phyloP scores from a whole-genome alignment of 2,797 vertebrate species.

The Ctenopoma multispine region DNA sequence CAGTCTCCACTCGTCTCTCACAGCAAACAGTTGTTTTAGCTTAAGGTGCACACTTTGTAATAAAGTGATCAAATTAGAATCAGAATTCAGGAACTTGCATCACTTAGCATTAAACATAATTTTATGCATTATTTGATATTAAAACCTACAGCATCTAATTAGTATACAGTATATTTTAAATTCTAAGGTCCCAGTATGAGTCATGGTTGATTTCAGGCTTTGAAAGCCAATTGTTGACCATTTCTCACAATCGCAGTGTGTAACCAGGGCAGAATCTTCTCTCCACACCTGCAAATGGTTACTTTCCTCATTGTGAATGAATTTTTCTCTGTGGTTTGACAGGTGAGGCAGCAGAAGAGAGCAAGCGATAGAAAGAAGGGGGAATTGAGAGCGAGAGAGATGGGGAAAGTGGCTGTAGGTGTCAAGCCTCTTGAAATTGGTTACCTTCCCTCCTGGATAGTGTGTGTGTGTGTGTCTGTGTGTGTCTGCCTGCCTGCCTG shows the following conservation, averaged over 20 bases:
- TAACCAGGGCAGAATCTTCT: constrained; percentile 33
- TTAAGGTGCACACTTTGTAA: constrained; percentile 9
- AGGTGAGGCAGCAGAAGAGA: constrained; percentile 49
- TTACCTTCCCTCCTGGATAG: constrained; percentile 62
- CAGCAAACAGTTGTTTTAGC: constrained; percentile 19
- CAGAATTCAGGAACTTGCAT: constrained; percentile 11
- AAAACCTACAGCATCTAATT: neutral
- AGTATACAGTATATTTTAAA: neutral
- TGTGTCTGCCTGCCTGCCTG: constrained; percentile 1
- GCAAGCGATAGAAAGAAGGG: constrained; percentile 24
- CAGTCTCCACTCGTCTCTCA: constrained; percentile 7
- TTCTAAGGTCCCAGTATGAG: constrained; percentile 1
- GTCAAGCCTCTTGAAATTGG: constrained; percentile 76
- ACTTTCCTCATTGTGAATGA: constrained; percentile 63
- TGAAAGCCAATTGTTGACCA: constrained; percentile 26
- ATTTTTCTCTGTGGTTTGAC: constrained; percentile 65
- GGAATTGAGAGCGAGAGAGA: constrained; percentile 18
- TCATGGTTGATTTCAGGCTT: constrained; percentile 3
- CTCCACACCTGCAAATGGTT: constrained; percentile 65
- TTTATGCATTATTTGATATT: constrained; percentile 1
- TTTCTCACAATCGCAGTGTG: constrained; percentile 40
- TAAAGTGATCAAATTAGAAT: neutral
- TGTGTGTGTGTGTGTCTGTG: constrained; percentile 32
- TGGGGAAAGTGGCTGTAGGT: constrained; percentile 56
- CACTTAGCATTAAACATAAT: neutral